Conservation (phyloP, 2,888 invertebrate genomes). For the Eupithecia vulgata region DNA sequence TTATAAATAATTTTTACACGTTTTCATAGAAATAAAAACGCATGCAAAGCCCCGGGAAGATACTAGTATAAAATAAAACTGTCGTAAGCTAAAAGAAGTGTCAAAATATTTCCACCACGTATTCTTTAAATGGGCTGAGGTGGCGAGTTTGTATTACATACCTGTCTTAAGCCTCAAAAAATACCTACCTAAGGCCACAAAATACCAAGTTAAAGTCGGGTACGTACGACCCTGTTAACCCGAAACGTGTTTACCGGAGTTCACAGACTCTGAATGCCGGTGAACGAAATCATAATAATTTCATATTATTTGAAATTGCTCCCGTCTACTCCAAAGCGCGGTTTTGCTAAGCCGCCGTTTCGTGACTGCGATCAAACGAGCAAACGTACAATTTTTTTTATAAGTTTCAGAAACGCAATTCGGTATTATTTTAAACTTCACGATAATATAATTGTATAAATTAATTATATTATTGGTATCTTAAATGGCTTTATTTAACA, state of each 20-base stretch:
- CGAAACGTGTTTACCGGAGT: slow-evolving; percentile 40
- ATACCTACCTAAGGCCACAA: slow-evolving; percentile 32
- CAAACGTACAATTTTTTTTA: background rate
- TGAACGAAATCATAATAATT: slow-evolving; percentile 54
- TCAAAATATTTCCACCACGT: background rate
- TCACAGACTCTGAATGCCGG: slow-evolving; percentile 31
- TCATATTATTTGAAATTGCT: slow-evolving; percentile 56
- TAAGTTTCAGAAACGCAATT: too few species aligned
- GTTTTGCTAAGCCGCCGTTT: slow-evolving; percentile 24
- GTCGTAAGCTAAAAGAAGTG: background rate
- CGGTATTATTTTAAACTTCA: too few species aligned
- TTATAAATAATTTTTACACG: too few species aligned
- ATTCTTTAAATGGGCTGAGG: slow-evolving; percentile 36
- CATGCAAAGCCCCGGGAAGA: too few species aligned
- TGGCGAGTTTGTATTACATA: background rate
- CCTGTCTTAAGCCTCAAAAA: slow-evolving; percentile 37
- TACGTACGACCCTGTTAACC: slow-evolving; percentile 35
- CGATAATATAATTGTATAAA: too few species aligned
- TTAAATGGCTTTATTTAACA: too few species aligned
- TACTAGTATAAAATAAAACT: background rate
- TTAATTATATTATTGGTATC: too few species aligned
- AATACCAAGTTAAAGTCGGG: slow-evolving; percentile 7
- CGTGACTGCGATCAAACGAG: slow-evolving; percentile 6
- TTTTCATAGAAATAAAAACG: too few species aligned
- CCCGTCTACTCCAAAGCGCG: slow-evolving; percentile 30